phyloP scores from a whole-genome alignment of 2,797 vertebrate species.

The Enteromius mattozi region DNA sequence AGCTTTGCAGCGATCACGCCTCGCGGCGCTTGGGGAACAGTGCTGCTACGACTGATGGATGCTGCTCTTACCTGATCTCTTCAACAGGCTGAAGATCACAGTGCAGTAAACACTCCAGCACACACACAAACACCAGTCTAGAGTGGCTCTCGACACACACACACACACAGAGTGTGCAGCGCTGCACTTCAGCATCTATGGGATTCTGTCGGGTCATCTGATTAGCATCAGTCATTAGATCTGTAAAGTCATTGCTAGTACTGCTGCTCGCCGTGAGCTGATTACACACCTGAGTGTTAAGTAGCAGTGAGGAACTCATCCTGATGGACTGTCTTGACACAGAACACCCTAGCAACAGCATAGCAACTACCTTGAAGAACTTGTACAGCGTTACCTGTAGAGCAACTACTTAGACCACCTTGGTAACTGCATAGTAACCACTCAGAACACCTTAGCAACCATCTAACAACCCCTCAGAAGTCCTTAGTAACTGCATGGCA shows the following conservation, averaged over 20 bases:
- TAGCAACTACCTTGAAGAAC: not conserved
- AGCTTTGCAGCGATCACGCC: not conserved
- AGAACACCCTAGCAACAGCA: not conserved
- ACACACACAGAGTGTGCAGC: not conserved
- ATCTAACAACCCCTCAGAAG: not conserved
- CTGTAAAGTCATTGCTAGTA: not conserved
- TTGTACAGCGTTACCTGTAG: not conserved
- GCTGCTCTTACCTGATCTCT: constrained; percentile 35
- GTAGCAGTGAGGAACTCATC: not conserved
- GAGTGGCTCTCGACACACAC: not conserved
- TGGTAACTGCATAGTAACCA: not conserved
- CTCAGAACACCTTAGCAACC: not conserved
- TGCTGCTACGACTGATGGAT: constrained; percentile 42
- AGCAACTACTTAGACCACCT: too few relatives aligned
- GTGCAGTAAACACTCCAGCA: not conserved
- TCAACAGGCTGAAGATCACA: constrained; percentile 31
- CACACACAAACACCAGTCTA: not conserved
- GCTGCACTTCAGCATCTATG: not conserved
- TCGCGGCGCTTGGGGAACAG: not conserved
- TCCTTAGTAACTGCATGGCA: too few relatives aligned
- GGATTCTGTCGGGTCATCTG: not conserved
- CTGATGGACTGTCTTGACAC: not conserved
- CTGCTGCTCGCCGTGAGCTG: not conserved
- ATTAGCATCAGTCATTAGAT: constrained; percentile 5
- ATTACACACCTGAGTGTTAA: not conserved